phyloP scores from a whole-genome alignment of 2,888 invertebrate genomes.

The Emmelina monodactyla region DNA sequence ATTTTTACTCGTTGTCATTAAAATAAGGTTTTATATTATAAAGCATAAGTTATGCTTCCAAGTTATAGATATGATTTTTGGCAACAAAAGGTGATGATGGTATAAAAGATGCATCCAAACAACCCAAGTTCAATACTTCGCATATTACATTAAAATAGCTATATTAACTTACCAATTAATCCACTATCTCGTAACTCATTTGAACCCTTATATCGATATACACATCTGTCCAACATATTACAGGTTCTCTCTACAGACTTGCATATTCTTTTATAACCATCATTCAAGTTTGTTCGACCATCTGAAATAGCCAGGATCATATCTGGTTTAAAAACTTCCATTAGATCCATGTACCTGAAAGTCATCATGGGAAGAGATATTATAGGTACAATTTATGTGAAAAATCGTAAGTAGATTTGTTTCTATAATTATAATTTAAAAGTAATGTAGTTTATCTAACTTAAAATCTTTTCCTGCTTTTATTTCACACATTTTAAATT shows the following conservation, averaged over 20 bases:
- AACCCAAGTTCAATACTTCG: no score
- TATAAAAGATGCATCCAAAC: no score
- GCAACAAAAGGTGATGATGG: no score
- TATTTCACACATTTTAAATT: no score
- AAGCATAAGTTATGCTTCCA: conserved; percentile 2
- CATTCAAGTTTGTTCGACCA: conserved; percentile 72
- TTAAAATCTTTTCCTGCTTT: no score
- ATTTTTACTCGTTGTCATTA: no score
- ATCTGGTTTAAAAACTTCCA: conserved; percentile 81
- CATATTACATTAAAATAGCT: conserved; percentile 2
- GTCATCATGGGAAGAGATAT: no score
- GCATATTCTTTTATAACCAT: conserved; percentile 72
- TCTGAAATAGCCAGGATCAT: conserved; percentile 84
- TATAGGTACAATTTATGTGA: no score
- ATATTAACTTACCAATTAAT: conserved; percentile 44
- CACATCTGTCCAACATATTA: conserved; percentile 72
- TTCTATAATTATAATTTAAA: not conserved
- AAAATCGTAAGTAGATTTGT: not conserved
- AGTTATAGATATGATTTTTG: not conserved
- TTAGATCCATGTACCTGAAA: conserved; percentile 77
- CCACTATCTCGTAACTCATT: conserved; percentile 21
- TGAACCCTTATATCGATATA: conserved; percentile 57
- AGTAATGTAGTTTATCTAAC: no score
- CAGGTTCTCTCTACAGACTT: conserved; percentile 78
- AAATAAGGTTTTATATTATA: no score